Evolutionary conservation across 1,140 invertebrate species (phyloP).

Genomic region (Hydropsyche tenuis): DNA sequence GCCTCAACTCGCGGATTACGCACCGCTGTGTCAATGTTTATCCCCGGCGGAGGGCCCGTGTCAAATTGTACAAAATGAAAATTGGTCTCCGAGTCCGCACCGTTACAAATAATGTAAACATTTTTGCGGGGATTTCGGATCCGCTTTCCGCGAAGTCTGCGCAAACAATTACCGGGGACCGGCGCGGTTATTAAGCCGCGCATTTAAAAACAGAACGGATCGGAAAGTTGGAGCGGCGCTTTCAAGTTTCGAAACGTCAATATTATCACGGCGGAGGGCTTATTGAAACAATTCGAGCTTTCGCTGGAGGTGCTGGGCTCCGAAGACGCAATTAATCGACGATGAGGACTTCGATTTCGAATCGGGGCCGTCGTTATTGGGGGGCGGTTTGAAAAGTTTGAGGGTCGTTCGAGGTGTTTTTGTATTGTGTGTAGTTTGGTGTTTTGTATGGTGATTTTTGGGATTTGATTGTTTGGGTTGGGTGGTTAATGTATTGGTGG

Average conservation of each 20-base stretch:
- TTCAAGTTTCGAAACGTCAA: conserved; percentile 33
- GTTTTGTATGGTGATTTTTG: too few relatives aligned
- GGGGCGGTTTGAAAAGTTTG: neutral
- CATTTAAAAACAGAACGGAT: conserved; percentile 34
- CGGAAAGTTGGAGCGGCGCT: conserved; percentile 12
- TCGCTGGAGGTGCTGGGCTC: neutral
- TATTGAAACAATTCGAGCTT: too few relatives aligned
- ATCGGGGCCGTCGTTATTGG: neutral
- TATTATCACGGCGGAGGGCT: conserved; percentile 19
- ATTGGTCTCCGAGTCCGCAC: conserved; percentile 3
- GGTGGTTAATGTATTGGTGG: too few relatives aligned
- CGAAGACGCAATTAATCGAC: neutral
- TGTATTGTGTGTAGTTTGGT: too few relatives aligned
- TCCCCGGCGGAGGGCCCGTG: neutral
- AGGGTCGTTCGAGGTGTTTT: too few relatives aligned
- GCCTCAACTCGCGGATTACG: neutral
- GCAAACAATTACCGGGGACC: conserved; percentile 29
- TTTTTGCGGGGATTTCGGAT: conserved; percentile 24
- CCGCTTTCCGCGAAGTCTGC: conserved; percentile 30
- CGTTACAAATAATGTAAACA: conserved; percentile 31
- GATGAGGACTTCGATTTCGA: neutral
- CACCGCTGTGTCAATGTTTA: conserved; percentile 24
- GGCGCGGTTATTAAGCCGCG: conserved; percentile 24
- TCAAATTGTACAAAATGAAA: conserved; percentile 35
- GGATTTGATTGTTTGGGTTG: too few relatives aligned